Evolutionary conservation across 2,888 invertebrate genomes (phyloP), one percentile per base, ranked within the genome.

Genomic region (Scotopteryx bipunctaria): DNA sequence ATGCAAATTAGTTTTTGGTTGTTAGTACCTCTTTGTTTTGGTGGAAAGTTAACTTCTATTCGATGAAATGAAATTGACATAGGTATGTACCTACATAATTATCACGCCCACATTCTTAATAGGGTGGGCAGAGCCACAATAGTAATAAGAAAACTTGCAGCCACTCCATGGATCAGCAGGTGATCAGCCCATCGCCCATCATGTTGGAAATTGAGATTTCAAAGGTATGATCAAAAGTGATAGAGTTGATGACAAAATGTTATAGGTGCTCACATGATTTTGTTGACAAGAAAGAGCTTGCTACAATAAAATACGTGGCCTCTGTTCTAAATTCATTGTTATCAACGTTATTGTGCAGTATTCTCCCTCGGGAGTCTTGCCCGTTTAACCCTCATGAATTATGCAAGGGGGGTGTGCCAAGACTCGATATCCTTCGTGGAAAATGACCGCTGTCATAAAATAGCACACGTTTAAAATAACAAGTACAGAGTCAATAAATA

Each of bases 301-400:
- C 29, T 36, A 41, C 48, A 48, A 36, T 49, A 41, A 41, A 41
- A 35, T 21, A 42, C 21, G n/a, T 6, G 3, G 27, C 25, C 17
- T 16, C 33, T 58, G 57, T 47, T 67, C 64, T 60, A 66, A 67
- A 69, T 68, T 66, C 64, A 66, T 68, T 65, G 69, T 68, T 71
- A 71, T 71, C 69, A 73, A 71, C 69, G 69, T 68, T 73, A 76
- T 69, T 66, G 57, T 65, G 65, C 65, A 65, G 71, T 74, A 71
- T 69, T 62, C 59, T 61, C 67, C 56, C 63, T 51, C 43, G 66
- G 65, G 59, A 69, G 66, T 72, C 70, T 71, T 71, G 73, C 72
- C 72, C 78, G 71, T 76, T 80, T 79, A 76, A 68, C 69, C 69
- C 73, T 73, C 64, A 75, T 81, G 78, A 77, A 80, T 79, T 57